Conservation (phyloP, 2,113 vertebrate genomes). For the Zapus hudsonius region DNA sequence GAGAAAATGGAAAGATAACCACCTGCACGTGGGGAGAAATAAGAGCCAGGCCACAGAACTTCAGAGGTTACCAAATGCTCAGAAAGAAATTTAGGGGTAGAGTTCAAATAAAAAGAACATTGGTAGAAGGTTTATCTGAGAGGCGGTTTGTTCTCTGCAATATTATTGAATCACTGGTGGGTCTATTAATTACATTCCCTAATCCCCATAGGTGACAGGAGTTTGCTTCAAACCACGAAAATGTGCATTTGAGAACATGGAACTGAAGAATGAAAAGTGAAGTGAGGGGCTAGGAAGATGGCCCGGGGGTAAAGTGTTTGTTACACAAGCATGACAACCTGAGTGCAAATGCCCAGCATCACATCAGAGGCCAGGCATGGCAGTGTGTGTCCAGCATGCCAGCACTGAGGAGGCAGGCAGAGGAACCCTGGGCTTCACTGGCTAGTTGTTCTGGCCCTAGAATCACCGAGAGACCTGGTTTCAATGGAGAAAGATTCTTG, state of each 20-base stretch:
- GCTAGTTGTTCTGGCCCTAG: too few species aligned
- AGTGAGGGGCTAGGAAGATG: too few species aligned
- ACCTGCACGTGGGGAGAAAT: background rate
- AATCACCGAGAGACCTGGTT: too few species aligned
- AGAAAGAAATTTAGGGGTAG: background rate
- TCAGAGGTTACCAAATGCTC: background rate
- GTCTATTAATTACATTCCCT: background rate
- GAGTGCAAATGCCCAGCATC: too few species aligned
- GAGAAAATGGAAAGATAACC: background rate
- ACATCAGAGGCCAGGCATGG: too few species aligned
- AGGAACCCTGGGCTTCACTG: too few species aligned
- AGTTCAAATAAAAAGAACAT: background rate
- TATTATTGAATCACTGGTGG: rapidly evolving
- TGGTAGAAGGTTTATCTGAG: background rate
- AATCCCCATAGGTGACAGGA: background rate
- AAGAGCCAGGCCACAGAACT: background rate
- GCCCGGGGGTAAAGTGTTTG: too few species aligned
- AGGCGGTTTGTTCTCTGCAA: background rate
- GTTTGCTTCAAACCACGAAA: background rate
- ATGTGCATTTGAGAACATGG: background rate
- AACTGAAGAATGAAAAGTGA: background rate
- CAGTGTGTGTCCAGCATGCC: too few species aligned
- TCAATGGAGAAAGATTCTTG: background rate
- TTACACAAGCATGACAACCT: too few species aligned
- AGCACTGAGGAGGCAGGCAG: too few species aligned